These are phyloP conservation scores for Nomada flava DNA, from an alignment of 2,888 invertebrate genomes.

Conservation along the genomic window DNA sequence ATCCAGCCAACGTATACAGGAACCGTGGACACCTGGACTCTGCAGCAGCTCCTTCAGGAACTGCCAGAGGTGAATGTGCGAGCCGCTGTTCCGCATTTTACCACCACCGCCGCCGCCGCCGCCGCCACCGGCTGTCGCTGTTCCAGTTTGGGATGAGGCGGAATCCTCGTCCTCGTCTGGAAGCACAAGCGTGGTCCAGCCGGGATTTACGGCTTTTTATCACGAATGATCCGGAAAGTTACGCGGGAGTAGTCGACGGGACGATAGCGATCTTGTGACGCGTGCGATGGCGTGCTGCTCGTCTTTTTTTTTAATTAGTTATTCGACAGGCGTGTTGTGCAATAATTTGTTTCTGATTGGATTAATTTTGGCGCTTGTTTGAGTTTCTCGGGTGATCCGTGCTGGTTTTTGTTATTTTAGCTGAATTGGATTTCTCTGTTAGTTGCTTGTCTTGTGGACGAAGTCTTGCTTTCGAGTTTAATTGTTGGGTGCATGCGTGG, in stretches of 20 bases:
- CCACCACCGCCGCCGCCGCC: conserved; percentile 56
- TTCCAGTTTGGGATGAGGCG: conserved; percentile 66
- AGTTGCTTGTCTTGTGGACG: too few species aligned
- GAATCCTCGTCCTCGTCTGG: conserved; percentile 87
- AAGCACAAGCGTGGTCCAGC: conserved; percentile 56
- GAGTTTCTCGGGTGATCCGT: too few species aligned
- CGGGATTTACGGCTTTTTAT: conserved; percentile 22
- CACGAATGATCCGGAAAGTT: conserved; percentile 12
- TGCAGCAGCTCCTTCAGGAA: conserved; percentile 97
- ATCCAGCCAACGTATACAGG: conserved; percentile 99
- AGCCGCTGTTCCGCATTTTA: conserved; percentile 85
- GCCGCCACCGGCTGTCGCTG: background rate
- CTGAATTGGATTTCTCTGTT: too few species aligned
- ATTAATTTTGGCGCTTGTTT: too few species aligned
- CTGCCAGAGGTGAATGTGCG: conserved; percentile 99
- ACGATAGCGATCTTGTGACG: background rate
- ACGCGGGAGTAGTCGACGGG: background rate
- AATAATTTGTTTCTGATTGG: too few species aligned
- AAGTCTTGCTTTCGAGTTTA: too few species aligned
- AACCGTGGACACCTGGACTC: conserved; percentile 94
- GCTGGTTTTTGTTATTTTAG: too few species aligned
- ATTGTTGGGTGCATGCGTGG: too few species aligned
- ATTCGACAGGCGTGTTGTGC: background rate
- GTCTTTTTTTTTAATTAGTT: background rate
- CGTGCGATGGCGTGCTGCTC: background rate